These are phyloP conservation scores for mouse (Mus musculus) DNA, from an alignment of 2,113 vertebrate genomes.

Conservation along the genomic window DNA sequence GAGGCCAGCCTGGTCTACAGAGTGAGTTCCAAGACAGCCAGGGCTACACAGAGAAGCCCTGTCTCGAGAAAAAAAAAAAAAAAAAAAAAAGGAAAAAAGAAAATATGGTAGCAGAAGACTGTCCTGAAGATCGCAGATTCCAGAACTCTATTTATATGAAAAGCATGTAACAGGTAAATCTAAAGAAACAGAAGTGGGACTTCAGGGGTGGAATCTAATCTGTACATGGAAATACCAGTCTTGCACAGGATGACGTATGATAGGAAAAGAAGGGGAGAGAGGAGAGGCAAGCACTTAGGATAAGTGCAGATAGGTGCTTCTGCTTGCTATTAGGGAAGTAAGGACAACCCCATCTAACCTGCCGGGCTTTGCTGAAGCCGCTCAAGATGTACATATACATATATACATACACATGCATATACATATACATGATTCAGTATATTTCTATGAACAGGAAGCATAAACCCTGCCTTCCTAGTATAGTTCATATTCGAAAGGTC, in stretches of 20 bases:
- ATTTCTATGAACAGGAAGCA: background rate
- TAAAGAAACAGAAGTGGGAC: background rate
- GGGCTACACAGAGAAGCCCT: no score
- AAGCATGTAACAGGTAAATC: background rate
- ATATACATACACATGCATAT: no score
- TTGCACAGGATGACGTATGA: background rate
- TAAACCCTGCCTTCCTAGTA: background rate
- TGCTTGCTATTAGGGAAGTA: slow-evolving; percentile 10
- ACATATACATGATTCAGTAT: no score
- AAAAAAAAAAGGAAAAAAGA: no score
- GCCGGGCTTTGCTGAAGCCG: background rate
- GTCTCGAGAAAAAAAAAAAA: no score
- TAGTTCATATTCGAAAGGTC: slow-evolving; percentile 39
- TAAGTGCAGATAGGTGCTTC: background rate
- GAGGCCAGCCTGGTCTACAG: no score
- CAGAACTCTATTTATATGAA: background rate
- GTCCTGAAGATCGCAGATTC: background rate
- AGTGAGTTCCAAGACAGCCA: no score
- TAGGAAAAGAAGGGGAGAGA: background rate
- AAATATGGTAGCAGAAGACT: no score
- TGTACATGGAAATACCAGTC: background rate
- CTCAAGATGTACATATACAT: background rate
- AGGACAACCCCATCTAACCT: background rate
- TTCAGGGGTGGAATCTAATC: background rate
- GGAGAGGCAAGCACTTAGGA: background rate